Base-by-base conservation (phyloP, 2,888 invertebrate genomes). In the Lasioglossum marginatum region DNA sequence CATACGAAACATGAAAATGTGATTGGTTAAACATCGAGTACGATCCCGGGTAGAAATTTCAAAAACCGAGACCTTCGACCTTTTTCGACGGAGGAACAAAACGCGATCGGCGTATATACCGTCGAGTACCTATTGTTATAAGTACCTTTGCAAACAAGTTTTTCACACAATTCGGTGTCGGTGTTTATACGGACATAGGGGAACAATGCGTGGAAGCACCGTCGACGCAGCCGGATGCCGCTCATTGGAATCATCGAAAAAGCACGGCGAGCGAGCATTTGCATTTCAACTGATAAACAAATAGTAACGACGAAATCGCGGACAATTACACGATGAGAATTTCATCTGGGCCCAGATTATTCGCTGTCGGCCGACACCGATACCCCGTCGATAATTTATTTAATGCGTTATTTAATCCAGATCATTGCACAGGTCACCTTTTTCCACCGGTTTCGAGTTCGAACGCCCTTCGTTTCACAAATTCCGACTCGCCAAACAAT, bases 371-470 rank as follows among this genome's bases (percentile, higher is more conserved):
- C 40, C 60, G n/a, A n/a, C n/a, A n/a, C n/a, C n/a, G 75, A 60
- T 76, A 34, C 31, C 19, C 5, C 31, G 63, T 27, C 27, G 45
- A 60, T 74, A 37, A 82, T 57, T 82, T 48, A 37, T 60, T 74
- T 70, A 66, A 73, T 16, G 40, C 12, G n/a, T 57, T 74, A 74
- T 70, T 82, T 45, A 45, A 80, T 80, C 73, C 57, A 37, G 31
- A 48, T n/a, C n/a, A 37, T 68, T 23, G 48, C 27, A 34, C 43
- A 19, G n/a, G n/a, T 75, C 48, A 14, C 27, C 5, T n/a, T n/a
- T 2, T 3, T 19, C 19, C 37, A 12, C 16, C 14, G 8, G 27
- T 4, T 6, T 34, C 37, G n/a, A 12, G 40, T 70, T 70, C 70
- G 14, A n/a, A n/a, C 12, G 23, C 34, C 23, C 10, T 31, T 16